Percentiles rank a stretch among this genome's conserved stretches.
phyloP scores from a whole-genome alignment of 2,888 invertebrate species.

The Scaptodrosophila latifasciaeformis region DNA sequence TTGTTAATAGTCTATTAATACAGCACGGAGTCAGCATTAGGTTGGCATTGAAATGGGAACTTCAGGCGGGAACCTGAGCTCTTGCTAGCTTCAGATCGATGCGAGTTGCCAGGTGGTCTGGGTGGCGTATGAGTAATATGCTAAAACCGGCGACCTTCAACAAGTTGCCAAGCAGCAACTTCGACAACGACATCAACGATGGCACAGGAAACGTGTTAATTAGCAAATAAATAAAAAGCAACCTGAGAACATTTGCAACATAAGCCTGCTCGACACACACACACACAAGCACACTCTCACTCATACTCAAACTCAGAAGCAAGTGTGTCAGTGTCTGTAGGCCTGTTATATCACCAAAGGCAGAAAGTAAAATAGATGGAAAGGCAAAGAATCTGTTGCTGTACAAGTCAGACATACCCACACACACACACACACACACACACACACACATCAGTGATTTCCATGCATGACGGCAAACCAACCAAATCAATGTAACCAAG shows the following conservation, averaged over 20 bases:
- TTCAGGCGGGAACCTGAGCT: conserved; percentile 34
- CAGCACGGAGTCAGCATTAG: conserved; percentile 7
- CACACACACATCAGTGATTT: too few relatives aligned
- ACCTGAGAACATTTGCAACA: too few relatives aligned
- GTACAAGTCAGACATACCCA: too few relatives aligned
- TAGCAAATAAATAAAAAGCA: conserved; percentile 62
- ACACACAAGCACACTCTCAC: conserved; percentile 29
- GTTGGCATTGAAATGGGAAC: conserved; percentile 23
- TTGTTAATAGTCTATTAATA: conserved; percentile 61
- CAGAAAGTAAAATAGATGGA: too few relatives aligned
- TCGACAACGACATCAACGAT: conserved; percentile 1
- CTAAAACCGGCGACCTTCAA: conserved; percentile 43
- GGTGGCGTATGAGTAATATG: conserved; percentile 50
- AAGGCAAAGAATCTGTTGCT: not conserved
- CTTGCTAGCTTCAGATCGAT: not conserved
- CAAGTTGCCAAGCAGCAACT: conserved; percentile 46
- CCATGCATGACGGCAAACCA: conserved; percentile 48
- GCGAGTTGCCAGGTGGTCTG: conserved; percentile 4
- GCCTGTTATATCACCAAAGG: too few relatives aligned
- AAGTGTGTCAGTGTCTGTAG: conserved; percentile 4
- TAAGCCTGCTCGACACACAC: conserved; percentile 33
- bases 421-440: too few relatives aligned
- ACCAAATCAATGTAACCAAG: too few relatives aligned
- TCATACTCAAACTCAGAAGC: too few relatives aligned
- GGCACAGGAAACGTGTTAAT: conserved; percentile 56